Conservation (phyloP, 1,140 invertebrate species). For the Aphelenchoides besseyi region DNA sequence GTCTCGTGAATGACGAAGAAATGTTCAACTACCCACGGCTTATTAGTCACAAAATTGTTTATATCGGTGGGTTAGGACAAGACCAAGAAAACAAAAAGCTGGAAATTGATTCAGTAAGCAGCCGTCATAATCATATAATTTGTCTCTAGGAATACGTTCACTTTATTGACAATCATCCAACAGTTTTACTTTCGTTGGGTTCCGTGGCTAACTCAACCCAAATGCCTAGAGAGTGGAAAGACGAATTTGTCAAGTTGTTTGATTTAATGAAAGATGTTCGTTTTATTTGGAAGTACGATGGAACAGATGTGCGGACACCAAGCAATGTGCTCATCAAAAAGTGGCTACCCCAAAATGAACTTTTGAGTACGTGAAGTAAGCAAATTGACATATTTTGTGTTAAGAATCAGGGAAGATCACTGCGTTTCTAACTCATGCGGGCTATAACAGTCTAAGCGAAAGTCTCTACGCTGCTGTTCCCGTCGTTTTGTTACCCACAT, state of each 20-base stretch:
- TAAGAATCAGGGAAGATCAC: slow-evolving; percentile 20
- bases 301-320: slow-evolving; percentile 2
- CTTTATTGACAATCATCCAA: slow-evolving; percentile 16
- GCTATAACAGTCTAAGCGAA: slow-evolving; percentile 42
- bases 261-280: background rate
- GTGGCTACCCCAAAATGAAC: slow-evolving; percentile 9
- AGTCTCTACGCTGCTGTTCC: slow-evolving; percentile 37
- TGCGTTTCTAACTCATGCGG: slow-evolving; percentile 43
- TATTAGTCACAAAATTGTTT: slow-evolving; percentile 23
- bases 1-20: slow-evolving; percentile 20
- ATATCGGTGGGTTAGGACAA: slow-evolving; percentile 18
- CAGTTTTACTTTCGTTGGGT: slow-evolving; percentile 21
- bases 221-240: slow-evolving; percentile 17
- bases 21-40: slow-evolving; percentile 19
- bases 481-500: slow-evolving; percentile 39
- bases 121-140: background rate
- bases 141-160: slow-evolving; percentile 14
- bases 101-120: slow-evolving; percentile 21
- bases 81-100: slow-evolving; percentile 7
- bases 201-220: slow-evolving; percentile 20
- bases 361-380: slow-evolving; percentile 5
- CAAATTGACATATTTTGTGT: background rate
- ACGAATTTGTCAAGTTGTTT: slow-evolving; percentile 15
- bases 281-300: slow-evolving; percentile 26
- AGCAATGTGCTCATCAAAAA: slow-evolving; percentile 4